Percentiles rank a stretch among this genome's conserved stretches.
phyloP scores from a whole-genome alignment of 2,113 vertebrate species.

The Stomatorhinus ivindoensis region DNA sequence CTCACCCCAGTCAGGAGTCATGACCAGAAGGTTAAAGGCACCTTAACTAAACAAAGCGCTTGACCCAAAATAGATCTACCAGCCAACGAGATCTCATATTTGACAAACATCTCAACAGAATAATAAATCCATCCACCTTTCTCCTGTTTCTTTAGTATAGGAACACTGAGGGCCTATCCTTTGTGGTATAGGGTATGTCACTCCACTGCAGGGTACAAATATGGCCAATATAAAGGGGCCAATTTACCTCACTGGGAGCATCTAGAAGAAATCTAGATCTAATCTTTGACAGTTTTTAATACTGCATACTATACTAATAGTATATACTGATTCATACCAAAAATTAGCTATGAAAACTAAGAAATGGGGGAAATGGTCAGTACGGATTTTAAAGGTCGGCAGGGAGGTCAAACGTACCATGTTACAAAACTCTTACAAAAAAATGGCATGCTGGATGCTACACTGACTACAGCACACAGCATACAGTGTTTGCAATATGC shows the following conservation, averaged over 20 bases:
- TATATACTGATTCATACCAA: neutral
- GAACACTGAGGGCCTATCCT: neutral
- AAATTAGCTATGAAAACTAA: neutral
- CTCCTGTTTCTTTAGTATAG: neutral
- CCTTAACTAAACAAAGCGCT: neutral
- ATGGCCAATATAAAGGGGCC: neutral
- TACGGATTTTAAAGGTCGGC: neutral
- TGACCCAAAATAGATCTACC: neutral
- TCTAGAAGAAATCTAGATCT: too few relatives aligned
- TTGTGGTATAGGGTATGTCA: neutral
- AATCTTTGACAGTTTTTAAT: neutral
- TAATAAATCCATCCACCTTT: neutral
- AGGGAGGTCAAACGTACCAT: neutral
- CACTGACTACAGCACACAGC: neutral
- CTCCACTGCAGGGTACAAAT: neutral
- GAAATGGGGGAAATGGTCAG: neutral
- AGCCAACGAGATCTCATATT: neutral
- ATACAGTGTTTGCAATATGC: neutral
- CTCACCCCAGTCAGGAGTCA: neutral
- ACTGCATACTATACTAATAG: neutral
- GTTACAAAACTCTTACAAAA: neutral
- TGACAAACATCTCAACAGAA: neutral
- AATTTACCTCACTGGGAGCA: neutral
- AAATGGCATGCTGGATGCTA: neutral
- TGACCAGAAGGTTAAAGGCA: neutral